Conservation (phyloP, 2,797 vertebrate genomes). For the Fundulus diaphanus region DNA sequence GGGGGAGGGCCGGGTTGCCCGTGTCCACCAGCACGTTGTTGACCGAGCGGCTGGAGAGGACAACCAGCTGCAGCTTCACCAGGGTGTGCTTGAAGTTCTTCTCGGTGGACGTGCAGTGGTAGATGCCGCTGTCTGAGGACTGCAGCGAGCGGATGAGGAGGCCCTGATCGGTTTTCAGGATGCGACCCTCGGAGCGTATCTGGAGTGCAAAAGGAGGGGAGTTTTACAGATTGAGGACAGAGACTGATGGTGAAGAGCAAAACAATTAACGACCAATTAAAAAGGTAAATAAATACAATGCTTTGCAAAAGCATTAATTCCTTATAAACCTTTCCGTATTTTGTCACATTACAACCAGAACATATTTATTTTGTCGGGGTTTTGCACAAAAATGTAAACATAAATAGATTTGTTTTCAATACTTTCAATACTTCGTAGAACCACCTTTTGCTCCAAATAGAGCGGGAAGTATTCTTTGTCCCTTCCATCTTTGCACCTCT, state of each 20-base stretch:
- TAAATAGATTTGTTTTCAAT: not conserved
- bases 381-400: not conserved
- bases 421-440: not conserved
- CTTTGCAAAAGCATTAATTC: not conserved
- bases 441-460: not conserved
- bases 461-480: not conserved
- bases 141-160: conserved; percentile 94
- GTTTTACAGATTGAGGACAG: not conserved
- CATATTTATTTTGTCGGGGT: not conserved
- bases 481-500: not conserved
- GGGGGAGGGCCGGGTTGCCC: conserved; percentile 68
- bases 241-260: not conserved
- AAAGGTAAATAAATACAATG: not conserved
- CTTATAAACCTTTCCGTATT: no score
- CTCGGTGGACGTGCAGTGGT: conserved; percentile 97
- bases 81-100: conserved; percentile 98
- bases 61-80: conserved; percentile 91
- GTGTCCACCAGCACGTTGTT: conserved; percentile 86
- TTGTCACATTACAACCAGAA: not conserved
- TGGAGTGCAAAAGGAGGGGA: conserved; percentile 35
- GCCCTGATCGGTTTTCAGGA: conserved; percentile 93
- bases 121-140: conserved; percentile 88
- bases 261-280: not conserved
- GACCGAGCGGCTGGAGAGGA: conserved; percentile 90
- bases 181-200: conserved; percentile 89